A percentile compares a stretch with the other conserved stretches of the same genome.
Evolutionary conservation across 2,888 invertebrate genomes (phyloP).

Genomic region (Epistrophella euchroma): DNA sequence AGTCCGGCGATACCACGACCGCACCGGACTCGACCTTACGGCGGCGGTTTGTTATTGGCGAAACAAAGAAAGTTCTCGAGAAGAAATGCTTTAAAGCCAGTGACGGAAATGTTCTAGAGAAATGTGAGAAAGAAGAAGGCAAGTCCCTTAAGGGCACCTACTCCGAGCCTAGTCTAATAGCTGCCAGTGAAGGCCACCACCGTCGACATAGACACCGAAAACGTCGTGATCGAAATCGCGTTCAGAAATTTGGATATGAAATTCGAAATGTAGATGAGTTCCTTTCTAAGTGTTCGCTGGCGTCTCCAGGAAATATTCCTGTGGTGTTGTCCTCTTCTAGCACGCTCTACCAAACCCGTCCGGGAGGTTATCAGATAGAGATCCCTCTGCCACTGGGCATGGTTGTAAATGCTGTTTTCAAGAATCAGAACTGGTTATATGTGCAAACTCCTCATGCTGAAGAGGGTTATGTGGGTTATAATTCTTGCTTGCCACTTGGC

Average conservation of each 20-base stretch:
- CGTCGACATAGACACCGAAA: slow-evolving; percentile 83
- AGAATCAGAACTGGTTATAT: slow-evolving; percentile 93
- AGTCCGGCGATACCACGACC: slow-evolving; percentile 76
- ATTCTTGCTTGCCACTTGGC: slow-evolving; percentile 91
- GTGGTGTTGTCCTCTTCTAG: slow-evolving; percentile 91
- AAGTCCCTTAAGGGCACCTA: slow-evolving; percentile 82
- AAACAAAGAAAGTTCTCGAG: slow-evolving; percentile 60
- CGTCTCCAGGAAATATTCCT: slow-evolving; percentile 93
- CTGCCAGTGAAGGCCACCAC: slow-evolving; percentile 81
- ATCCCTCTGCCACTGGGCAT: slow-evolving; percentile 90
- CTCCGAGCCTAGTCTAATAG: slow-evolving; percentile 83
- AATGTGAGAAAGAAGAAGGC: slow-evolving; percentile 77
- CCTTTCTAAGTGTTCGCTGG: slow-evolving; percentile 91
- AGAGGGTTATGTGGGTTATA: slow-evolving; percentile 92
- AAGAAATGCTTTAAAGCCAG: slow-evolving; percentile 71
- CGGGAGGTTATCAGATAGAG: slow-evolving; percentile 88
- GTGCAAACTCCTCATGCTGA: slow-evolving; percentile 94
- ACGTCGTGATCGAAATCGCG: slow-evolving; percentile 81
- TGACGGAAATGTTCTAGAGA: slow-evolving; percentile 73
- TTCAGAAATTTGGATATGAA: slow-evolving; percentile 89
- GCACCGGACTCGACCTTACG: slow-evolving; percentile 77
- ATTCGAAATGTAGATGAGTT: slow-evolving; percentile 92
- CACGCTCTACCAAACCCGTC: slow-evolving; percentile 89
- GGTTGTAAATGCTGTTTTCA: slow-evolving; percentile 94
- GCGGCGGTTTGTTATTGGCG: slow-evolving; percentile 61